A percentile compares a stretch with the other conserved stretches of the same genome.
Evolutionary conservation across 2,888 invertebrate species (phyloP).

Genomic region (Rhopalosiphum nymphaeae): DNA sequence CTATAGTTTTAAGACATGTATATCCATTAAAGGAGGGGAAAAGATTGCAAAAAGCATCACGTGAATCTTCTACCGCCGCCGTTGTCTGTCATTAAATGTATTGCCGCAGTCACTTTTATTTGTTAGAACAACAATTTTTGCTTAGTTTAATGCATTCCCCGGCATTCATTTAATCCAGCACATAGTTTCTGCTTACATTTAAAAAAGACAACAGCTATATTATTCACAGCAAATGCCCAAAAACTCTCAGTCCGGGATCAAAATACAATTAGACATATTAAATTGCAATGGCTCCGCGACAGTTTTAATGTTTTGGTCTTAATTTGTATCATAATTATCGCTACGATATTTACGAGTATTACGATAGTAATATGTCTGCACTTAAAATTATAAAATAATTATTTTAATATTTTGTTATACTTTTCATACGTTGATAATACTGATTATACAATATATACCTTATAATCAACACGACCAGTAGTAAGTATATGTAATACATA

Average conservation of each 20-base stretch:
- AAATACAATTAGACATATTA: slow-evolving; percentile 16
- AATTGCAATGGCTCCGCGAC: not conserved
- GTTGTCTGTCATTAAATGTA: slow-evolving; percentile 30
- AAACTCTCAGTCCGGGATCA: not conserved
- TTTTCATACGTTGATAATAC: not conserved
- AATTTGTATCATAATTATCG: not conserved
- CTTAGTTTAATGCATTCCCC: slow-evolving; percentile 8
- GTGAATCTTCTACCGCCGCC: not conserved
- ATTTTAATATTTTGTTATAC: not conserved
- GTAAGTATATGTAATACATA: not conserved
- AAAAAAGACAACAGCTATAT: not conserved
- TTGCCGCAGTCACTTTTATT: slow-evolving; percentile 39
- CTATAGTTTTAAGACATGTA: slow-evolving; percentile 25
- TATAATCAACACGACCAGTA: not conserved
- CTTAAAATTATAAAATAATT: not conserved
- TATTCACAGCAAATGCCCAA: not conserved
- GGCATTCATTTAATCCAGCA: not conserved
- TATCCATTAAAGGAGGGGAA: not conserved
- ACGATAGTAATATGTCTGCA: no score
- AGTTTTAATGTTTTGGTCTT: not conserved
- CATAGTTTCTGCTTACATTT: not conserved
- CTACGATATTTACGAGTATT: not conserved
- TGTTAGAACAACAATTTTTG: slow-evolving; percentile 3
- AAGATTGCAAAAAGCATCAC: not conserved
- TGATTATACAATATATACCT: not conserved